Evolutionary conservation across 2,888 invertebrate species (phyloP), one percentile per base, ranked within the genome.

Genomic region (Apamea monoglypha): DNA sequence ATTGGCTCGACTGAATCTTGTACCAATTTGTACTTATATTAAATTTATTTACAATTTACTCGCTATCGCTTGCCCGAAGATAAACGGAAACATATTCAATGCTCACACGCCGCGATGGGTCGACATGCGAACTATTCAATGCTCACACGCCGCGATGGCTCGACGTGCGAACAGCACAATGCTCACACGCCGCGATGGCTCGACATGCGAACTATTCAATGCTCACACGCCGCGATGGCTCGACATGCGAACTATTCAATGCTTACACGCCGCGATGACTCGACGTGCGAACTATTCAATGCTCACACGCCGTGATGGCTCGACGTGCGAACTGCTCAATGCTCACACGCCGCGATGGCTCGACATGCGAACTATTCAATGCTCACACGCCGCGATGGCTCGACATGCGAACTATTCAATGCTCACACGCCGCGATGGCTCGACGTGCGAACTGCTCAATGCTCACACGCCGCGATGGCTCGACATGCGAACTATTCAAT

Each of bases 1-100:
- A 89, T 90, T 88, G 90, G 90, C 71, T 89, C 89, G 89, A 90
- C 86, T 89, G 90, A 90, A 90, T 66, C 84, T 83, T 86, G 86
- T 87, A 89, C 87, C 82, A 67, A 79, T 83, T 87, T 89, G 86
- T 90, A 87, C 89, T 87, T 87, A 89, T 16, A 72, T 84, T 82
- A 85, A 70, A 81, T 87, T 83, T 90, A 90, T 89, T 84, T 89
- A 89, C 89, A 89, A 76, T 44, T 85, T 85, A 90, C 75, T 81
- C 76, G 70, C 84, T 88, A 89, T 83, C 89, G 85, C 70, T 88
- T 85, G 90, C 90, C 89, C 89, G 90, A 89, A 90, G 89, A 90
- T 89, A 82, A 88, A 88, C 81, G 78, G 80, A 77, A 82, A 88
- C 83, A 72, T 74, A 69, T 81, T 78, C 63, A 61, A 73, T 78